Conservation (phyloP, 23 tunicate species). For the Botrylloides violaceus region DNA sequence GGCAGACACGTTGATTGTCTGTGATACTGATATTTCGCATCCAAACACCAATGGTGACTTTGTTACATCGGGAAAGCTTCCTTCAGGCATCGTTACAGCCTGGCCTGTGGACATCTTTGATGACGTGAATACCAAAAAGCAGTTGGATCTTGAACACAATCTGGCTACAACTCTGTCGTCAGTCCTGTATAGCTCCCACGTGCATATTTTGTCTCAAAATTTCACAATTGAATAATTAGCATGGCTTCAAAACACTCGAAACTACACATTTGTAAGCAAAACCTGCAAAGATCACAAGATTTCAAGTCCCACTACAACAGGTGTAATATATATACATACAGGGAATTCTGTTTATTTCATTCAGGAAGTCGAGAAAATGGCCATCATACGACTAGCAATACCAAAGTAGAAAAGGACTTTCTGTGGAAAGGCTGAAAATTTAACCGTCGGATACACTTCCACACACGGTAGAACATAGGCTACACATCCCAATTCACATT, state of each 20-base stretch:
- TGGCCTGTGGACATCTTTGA: background rate
- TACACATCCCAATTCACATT: too few species aligned
- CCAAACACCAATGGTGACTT: background rate
- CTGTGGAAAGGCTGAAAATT: too few species aligned
- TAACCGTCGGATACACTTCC: too few species aligned
- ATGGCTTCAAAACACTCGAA: background rate
- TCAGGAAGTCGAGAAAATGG: too few species aligned
- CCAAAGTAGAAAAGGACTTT: too few species aligned
- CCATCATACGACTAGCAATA: too few species aligned
- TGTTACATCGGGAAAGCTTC: background rate
- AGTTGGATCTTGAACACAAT: background rate
- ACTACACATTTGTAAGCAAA: background rate
- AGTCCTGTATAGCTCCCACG: background rate
- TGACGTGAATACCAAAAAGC: background rate
- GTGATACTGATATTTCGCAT: background rate
- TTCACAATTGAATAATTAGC: background rate
- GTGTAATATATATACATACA: too few species aligned
- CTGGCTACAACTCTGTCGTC: background rate
- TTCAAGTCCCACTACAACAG: too few species aligned
- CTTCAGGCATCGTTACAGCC: background rate
- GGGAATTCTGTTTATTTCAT: too few species aligned
- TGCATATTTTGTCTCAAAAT: background rate
- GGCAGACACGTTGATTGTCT: background rate
- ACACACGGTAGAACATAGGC: too few species aligned
- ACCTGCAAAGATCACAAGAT: background rate